Conservation (phyloP, 1,140 invertebrate genomes). For the Bombus sylvicola region DNA sequence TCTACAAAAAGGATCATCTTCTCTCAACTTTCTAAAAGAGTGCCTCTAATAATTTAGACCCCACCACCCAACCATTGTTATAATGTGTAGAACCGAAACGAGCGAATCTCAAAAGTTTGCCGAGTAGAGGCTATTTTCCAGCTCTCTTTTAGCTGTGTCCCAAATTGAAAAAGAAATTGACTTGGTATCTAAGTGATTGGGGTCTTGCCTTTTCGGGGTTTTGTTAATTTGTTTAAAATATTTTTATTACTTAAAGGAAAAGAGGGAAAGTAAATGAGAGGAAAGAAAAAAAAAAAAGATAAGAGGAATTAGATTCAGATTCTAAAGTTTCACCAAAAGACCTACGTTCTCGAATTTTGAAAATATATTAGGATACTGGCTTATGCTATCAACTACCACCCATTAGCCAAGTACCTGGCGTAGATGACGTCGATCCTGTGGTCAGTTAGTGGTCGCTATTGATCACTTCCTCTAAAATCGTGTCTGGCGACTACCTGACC, state of each 20-base stretch:
- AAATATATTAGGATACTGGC: not conserved
- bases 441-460: not conserved
- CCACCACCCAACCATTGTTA: not conserved
- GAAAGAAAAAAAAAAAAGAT: not conserved
- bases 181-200: not conserved
- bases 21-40: constrained; percentile 14
- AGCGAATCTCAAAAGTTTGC: not conserved
- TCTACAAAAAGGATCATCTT: not conserved
- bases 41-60: not conserved
- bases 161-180: not conserved
- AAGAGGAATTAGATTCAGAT: too few relatives aligned
- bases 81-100: not conserved
- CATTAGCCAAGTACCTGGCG: not conserved
- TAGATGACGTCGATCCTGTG: not conserved
- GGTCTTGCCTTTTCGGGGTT: not conserved
- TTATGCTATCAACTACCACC: not conserved
- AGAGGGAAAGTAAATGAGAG: not conserved
- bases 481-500: not conserved
- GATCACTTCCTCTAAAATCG: not conserved
- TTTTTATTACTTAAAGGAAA: not conserved
- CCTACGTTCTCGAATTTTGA: not conserved
- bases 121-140: too few relatives aligned
- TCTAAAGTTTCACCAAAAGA: not conserved
- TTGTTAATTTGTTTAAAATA: not conserved
- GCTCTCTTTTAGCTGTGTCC: too few relatives aligned